Evolutionary conservation across 1,140 invertebrate species (phyloP), one percentile per base, ranked within the genome.

Genomic region (Augochlora pura): DNA sequence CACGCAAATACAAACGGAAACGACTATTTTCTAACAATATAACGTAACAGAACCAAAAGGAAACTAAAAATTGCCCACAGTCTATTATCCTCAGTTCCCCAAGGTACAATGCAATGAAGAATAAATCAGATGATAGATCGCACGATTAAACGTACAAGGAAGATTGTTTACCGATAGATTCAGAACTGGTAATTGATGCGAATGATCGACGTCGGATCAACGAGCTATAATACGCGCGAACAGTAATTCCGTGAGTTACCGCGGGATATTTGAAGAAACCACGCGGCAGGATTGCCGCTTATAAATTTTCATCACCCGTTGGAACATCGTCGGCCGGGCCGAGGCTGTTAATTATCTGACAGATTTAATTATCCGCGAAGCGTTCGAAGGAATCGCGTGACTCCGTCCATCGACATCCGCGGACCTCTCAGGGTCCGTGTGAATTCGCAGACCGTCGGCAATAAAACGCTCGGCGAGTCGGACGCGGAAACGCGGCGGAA

Each of bases 331-430:
- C 8, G 18, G 5, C 62, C 60, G 32, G 18, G 49, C 9, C 39
- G 49, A 68, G 42, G 18, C 64, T 76, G 67, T 59, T 76, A 76
- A 76, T 76, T 76, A 76, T 46, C 73, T n/a, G 64, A 59, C 64
- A 68, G 64, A 76, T 68, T 76, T 76, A 76, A 76, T 68, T 76
- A 76, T 46, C 64, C 32, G 32, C 12, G 23, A 25, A 52, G 49
- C 49, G 21, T 66, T 67, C 16, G 63, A 76, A 3, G 39, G 38
- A 59, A 59, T 68, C 73, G 38, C 73, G 73, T 76, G 64, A 76
- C 21, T 67, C 16, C 38, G 49, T 32, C 39, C 27, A 16, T 65
- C 39, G 38, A n/a, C 52, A 46, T 18, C 8, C 8, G 10, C 32
- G 27, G 12, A 67, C 49, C n/a, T 16, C 63, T 46, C 27, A 8